These are phyloP conservation scores for Gryon sp. DNA, from an alignment of 1,140 invertebrate genomes.

Conservation along the genomic window DNA sequence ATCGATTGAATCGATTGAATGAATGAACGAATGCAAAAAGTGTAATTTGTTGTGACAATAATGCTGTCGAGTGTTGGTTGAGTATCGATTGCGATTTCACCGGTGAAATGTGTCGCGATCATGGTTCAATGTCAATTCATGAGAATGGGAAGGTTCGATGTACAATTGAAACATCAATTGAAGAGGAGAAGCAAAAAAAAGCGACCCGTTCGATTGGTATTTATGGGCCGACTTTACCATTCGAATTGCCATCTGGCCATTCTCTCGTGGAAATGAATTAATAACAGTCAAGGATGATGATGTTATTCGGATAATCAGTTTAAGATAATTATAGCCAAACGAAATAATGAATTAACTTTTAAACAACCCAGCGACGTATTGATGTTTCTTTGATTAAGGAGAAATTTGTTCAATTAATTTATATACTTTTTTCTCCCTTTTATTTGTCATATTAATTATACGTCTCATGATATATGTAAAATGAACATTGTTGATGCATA, in stretches of 20 bases:
- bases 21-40: too few species aligned
- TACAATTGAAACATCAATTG: slow-evolving; percentile 45
- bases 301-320: too few species aligned
- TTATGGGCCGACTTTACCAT: slow-evolving; percentile 12
- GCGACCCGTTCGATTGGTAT: slow-evolving; percentile 14
- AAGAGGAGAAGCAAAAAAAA: slow-evolving; percentile 15
- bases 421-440: too few species aligned
- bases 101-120: slow-evolving; percentile 30
- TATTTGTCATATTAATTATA: too few species aligned
- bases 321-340: too few species aligned
- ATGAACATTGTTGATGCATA: too few species aligned
- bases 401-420: too few species aligned
- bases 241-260: slow-evolving; percentile 1
- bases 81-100: slow-evolving; percentile 34
- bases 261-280: slow-evolving; percentile 7
- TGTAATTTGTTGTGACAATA: slow-evolving; percentile 13
- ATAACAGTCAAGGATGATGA: not conserved
- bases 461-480: too few species aligned
- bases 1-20: too few species aligned
- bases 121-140: slow-evolving; percentile 12
- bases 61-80: not conserved
- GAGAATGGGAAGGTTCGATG: slow-evolving; percentile 15
- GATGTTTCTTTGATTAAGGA: too few species aligned
- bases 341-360: too few species aligned
- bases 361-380: too few species aligned